Evolutionary conservation across 2,797 vertebrate genomes (phyloP).

Genomic region (Distichodus sexfasciatus): DNA sequence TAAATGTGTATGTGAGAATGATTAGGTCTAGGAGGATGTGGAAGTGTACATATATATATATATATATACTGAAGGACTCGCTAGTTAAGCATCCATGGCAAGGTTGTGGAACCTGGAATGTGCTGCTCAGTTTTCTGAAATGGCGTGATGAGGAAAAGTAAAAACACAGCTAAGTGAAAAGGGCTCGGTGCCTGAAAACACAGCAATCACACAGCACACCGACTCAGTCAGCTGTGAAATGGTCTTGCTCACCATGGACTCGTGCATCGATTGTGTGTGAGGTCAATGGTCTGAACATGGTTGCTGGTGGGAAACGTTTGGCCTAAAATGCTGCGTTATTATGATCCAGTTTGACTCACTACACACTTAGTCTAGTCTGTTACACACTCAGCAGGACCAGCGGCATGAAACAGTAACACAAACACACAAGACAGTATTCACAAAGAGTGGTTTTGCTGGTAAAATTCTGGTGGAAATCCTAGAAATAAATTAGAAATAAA

Average conservation of each 20-base stretch:
- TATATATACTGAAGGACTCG: background rate
- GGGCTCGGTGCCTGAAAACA: background rate
- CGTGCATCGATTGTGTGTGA: background rate
- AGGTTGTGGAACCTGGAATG: conserved; percentile 1
- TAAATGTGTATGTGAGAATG: no score
- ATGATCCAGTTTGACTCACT: conserved; percentile 15
- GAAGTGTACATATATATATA: no score
- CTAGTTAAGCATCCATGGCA: background rate
- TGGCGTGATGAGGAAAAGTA: conserved; percentile 1
- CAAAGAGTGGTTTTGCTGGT: no score
- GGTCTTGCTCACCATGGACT: conserved; percentile 33
- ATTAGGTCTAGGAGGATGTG: no score
- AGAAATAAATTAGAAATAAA: no score
- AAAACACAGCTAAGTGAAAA: conserved; percentile 1
- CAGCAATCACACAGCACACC: conserved; percentile 12
- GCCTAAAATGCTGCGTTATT: background rate
- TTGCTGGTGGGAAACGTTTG: conserved; percentile 27
- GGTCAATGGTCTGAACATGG: conserved; percentile 38
- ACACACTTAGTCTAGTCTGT: no score
- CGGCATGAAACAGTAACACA: no score
- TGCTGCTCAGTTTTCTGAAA: conserved; percentile 2
- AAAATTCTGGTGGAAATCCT: no score
- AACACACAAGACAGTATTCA: no score
- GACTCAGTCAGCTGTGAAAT: conserved; percentile 48
- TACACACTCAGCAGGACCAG: no score